Evolutionary conservation across 2,797 vertebrate species (phyloP).

Genomic region (Esox masquinongy): DNA sequence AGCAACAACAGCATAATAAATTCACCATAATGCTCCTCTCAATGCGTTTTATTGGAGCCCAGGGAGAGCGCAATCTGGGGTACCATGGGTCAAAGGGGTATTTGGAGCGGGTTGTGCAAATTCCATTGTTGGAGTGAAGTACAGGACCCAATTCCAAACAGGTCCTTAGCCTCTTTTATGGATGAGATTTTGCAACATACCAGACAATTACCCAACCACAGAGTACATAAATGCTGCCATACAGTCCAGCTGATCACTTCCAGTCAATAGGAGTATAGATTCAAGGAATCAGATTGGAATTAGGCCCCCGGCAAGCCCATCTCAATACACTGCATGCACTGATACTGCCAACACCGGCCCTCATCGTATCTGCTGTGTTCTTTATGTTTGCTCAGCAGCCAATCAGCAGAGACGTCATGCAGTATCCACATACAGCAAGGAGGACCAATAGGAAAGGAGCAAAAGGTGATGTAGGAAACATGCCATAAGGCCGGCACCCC

Average conservation of each 20-base stretch:
- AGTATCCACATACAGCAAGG: constrained; percentile 21
- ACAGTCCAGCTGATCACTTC: background rate
- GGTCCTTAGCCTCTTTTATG: background rate
- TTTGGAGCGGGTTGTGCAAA: constrained; percentile 31
- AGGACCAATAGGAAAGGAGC: constrained; percentile 15
- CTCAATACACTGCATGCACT: constrained; percentile 29
- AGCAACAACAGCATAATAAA: constrained; percentile 16
- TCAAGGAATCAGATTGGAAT: background rate
- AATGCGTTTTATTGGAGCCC: constrained; percentile 9
- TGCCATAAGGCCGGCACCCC: constrained; percentile 51
- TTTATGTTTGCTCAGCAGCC: background rate
- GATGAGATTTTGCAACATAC: background rate
- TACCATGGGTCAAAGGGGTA: background rate
- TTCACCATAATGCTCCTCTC: background rate
- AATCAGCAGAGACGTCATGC: constrained; percentile 31
- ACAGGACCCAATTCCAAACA: background rate
- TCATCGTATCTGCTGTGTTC: constrained; percentile 27
- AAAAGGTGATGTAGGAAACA: constrained; percentile 22
- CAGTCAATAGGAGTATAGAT: background rate
- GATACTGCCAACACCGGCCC: constrained; percentile 28
- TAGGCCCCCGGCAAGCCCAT: background rate
- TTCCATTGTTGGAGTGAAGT: background rate
- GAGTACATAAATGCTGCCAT: background rate
- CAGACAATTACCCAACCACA: background rate
- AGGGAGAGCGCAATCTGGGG: constrained; percentile 14